Base-by-base conservation (phyloP, 2,888 invertebrate species). In the Spisula subtruncata region DNA sequence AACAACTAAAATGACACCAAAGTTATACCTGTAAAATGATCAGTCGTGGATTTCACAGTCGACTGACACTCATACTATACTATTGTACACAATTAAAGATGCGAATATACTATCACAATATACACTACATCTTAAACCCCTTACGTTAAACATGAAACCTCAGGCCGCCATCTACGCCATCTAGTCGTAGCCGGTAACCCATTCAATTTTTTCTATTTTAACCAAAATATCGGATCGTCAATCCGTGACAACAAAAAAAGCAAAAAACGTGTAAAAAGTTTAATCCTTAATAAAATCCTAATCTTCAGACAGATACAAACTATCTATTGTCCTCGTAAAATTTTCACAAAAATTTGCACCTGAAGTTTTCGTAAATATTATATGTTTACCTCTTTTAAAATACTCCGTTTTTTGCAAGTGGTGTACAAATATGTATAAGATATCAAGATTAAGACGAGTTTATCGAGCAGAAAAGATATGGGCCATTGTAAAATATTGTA, bases 11-110 rank as follows among this genome's bases (percentile, higher is more conserved):
- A 81, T n/a, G 25, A 75, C 75, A 85, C 85, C 51, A 32, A 25
- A 85, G 75, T 80, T 56, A 41, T 41, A 85, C 79, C 80, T 87
- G 86, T 82, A 82, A 87, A 82, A 51, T 75, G 86, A 87, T 87
- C 86, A 41, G 35, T 54, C 32, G 48, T 48, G 82, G 41, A 87
- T 87, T 82, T 87, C 82, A 87, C 86, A 87, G 86, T 85, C 84
- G 83, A 48, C 46, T 35, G 83, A 56, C 86, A 86, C 60, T 80
- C 83, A 56, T 82, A 48, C 54, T 82, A 89, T 46, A 85, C 89
- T 86, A 82, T 89, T 83, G 85, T 89, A 79, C 71, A 35, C 79
- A 79, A 80, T 89, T 79, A 83, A n/a, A 71, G 89, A 89, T 89
- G 89, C 86, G 83, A 86, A 82, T 80, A 85, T 80, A 56, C 83